Conservation (phyloP, 2,113 vertebrate genomes). For the Boleophthalmus pectinirostris region DNA sequence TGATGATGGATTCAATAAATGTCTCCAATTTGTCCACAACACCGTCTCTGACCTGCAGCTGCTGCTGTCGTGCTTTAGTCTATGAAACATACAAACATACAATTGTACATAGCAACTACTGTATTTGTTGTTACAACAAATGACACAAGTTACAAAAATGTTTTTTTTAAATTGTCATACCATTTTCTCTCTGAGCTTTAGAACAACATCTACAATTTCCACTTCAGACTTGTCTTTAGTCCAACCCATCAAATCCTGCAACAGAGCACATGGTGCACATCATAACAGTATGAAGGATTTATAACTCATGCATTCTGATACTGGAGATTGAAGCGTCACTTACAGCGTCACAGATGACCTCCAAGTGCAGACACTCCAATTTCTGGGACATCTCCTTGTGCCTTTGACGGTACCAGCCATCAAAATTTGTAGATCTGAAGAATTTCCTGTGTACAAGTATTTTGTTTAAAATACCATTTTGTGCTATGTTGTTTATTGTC, state of each 20-base stretch:
- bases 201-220: slow-evolving; percentile 90
- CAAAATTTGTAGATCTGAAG: slow-evolving; percentile 92
- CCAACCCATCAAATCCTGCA: slow-evolving; percentile 87
- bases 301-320: not conserved
- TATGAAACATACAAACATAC: slow-evolving; percentile 42
- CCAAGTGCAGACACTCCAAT: slow-evolving; percentile 90
- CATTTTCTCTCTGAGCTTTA: slow-evolving; percentile 93
- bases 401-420: slow-evolving; percentile 92
- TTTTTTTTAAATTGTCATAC: slow-evolving; percentile 63
- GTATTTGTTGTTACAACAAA: not conserved
- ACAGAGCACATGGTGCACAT: not conserved
- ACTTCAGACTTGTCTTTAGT: slow-evolving; percentile 94
- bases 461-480: not conserved
- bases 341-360: slow-evolving; percentile 88
- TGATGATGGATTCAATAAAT: slow-evolving; percentile 74
- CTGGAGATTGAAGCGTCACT: slow-evolving; percentile 27
- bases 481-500: no score
- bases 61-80: slow-evolving; percentile 80
- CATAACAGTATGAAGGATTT: no score
- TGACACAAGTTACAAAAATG: not conserved
- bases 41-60: slow-evolving; percentile 82
- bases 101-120: not conserved
- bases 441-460: slow-evolving; percentile 79
- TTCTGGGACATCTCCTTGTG: slow-evolving; percentile 91
- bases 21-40: slow-evolving; percentile 74